These are phyloP conservation scores for Scotopteryx bipunctaria DNA, from an alignment of 2,888 invertebrate genomes.

Conservation along the genomic window DNA sequence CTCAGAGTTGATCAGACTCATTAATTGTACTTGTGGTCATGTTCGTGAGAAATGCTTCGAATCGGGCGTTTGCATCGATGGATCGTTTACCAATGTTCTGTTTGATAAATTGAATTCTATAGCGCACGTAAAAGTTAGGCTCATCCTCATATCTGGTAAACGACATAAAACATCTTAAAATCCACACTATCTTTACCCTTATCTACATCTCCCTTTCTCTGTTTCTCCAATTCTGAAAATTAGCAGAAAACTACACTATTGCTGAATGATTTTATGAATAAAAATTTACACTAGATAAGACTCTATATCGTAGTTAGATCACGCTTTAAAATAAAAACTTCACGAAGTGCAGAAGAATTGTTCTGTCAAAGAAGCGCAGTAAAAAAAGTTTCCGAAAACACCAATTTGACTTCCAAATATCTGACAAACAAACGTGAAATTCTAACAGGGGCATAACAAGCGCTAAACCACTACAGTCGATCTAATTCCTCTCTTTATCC, in stretches of 20 bases:
- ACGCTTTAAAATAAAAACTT: no score
- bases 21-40: slow-evolving; percentile 32
- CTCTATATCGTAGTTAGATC: no score
- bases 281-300: no score
- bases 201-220: no score
- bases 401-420: slow-evolving; percentile 29
- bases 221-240: no score
- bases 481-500: slow-evolving; percentile 70
- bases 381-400: slow-evolving; percentile 13
- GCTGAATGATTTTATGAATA: no score
- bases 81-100: neutral
- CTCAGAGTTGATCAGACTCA: slow-evolving; percentile 34
- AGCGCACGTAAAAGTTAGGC: no score
- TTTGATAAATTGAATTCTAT: neutral
- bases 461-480: slow-evolving; percentile 47
- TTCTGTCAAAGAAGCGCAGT: slow-evolving; percentile 1
- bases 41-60: neutral
- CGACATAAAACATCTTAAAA: no score
- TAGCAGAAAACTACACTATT: no score
- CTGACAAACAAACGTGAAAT: slow-evolving; percentile 37
- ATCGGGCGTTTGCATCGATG: neutral
- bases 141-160: no score
- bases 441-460: slow-evolving; percentile 42
- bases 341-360: neutral
- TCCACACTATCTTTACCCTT: no score